A percentile compares a stretch with the other conserved stretches of the same genome.
phyloP scores from a whole-genome alignment of 2,113 vertebrate species.

The Seriola rivoliana region DNA sequence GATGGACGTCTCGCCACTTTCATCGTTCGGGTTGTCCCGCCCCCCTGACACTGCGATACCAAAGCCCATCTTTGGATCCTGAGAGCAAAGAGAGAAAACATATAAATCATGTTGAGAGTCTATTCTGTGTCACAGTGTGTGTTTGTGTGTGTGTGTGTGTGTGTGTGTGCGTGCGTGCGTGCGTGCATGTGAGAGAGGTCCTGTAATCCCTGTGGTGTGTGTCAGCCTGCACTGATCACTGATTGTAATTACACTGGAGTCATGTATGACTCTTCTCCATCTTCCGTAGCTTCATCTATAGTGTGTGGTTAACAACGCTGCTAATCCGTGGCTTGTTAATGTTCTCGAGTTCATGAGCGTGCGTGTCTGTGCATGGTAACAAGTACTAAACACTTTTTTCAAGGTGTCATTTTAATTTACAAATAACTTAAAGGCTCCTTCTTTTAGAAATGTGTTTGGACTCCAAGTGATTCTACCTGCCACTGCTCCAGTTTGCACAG shows the following conservation, averaged over 20 bases:
- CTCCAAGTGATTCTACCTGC: slow-evolving; percentile 63
- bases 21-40: slow-evolving; percentile 96
- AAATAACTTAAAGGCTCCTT: not conserved
- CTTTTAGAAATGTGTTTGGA: not conserved
- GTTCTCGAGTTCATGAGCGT: not conserved
- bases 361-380: not conserved
- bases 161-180: not conserved
- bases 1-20: slow-evolving; percentile 95
- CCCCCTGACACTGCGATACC: slow-evolving; percentile 98
- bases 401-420: not conserved
- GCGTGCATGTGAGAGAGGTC: not conserved
- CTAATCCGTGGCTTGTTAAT: slow-evolving; percentile 17
- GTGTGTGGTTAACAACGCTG: not conserved
- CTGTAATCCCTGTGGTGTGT: slow-evolving; percentile 51
- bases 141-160: slow-evolving; percentile 4
- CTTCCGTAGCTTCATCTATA: not conserved
- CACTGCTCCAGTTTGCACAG: slow-evolving; percentile 56
- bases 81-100: slow-evolving; percentile 18
- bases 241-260: slow-evolving; percentile 38
- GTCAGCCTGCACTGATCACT: slow-evolving; percentile 21
- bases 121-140: slow-evolving; percentile 4
- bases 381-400: not conserved
- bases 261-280: slow-evolving; percentile 4
- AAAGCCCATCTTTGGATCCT: slow-evolving; percentile 97
- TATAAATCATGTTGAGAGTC: not conserved